These are phyloP conservation scores for Avahi laniger DNA, from an alignment of 2,797 vertebrate genomes.

Conservation along the genomic window DNA sequence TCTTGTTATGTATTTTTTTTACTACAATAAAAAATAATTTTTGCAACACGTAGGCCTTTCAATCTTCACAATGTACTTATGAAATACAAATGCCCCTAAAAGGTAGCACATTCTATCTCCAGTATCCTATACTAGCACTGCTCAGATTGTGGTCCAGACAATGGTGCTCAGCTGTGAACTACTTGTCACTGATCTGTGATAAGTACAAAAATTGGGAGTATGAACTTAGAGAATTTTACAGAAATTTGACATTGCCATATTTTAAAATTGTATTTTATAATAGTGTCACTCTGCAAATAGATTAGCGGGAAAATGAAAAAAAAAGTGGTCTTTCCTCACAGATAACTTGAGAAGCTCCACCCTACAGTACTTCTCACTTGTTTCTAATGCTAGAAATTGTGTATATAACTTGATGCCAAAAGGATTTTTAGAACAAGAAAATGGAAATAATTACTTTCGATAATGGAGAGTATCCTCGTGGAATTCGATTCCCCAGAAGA, in stretches of 20 bases:
- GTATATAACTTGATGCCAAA: neutral
- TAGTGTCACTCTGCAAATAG: neutral
- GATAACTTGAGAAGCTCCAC: neutral
- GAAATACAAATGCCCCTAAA: neutral
- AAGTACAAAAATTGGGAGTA: neutral
- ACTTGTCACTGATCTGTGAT: neutral
- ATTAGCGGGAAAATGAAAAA: neutral
- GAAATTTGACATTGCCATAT: neutral
- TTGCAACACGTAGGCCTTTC: neutral
- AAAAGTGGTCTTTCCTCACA: neutral
- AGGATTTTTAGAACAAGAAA: constrained; percentile 7
- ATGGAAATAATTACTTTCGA: constrained; percentile 26
- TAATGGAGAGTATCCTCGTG: neutral
- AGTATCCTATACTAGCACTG: neutral
- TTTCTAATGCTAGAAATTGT: neutral
- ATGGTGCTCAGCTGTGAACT: neutral
- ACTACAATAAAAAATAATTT: neutral
- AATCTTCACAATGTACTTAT: neutral
- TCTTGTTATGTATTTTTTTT: neutral
- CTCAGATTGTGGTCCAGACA: neutral
- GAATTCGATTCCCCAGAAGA: neutral
- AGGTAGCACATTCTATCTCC: neutral
- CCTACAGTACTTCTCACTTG: neutral
- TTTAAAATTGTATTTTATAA: constrained; percentile 9
- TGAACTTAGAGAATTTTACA: neutral